Evolutionary conservation across 1,140 invertebrate species (phyloP), one percentile per base, ranked within the genome.

Genomic region (Ectropis grisescens): DNA sequence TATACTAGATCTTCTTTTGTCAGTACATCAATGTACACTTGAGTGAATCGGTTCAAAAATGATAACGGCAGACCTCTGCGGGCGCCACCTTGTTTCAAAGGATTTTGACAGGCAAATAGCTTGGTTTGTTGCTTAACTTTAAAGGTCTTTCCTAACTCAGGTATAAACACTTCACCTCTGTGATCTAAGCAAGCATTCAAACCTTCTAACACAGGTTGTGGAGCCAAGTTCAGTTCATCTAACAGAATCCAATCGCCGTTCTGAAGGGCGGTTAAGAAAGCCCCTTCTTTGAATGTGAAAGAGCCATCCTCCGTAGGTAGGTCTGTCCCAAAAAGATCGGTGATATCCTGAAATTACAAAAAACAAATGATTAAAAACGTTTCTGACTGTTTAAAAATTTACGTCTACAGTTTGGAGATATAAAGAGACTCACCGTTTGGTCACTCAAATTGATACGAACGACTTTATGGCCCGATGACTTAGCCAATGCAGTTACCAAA

Each of bases 161-260:
- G 95, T 34, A 99, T 93, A 64, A 90, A 99, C 9, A 99, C 88
- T 82, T 98, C 96, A 2, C 94, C 95, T 57, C 98, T 85, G 71
- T 99, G 98, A 86, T 99, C 98, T 9, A 99, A 86, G 70, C 97
- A 98, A 1, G 98, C 97, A 80, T 99, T 99, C 1, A 99, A 84
- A 15, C 97, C 97, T 86, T 99, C 98, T 0, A 99, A 82, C 2
- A 99, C 97, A 0, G 97, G 95, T 76, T 99, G 98, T 0, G 97
- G 98, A 0, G 98, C 98, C 37, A 99, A 84, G 86, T 99, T 99
- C 33, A 99, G 83, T 84, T 99, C 98, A 78, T 99, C 98, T n/a
- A 99, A 82, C 9, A 99, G 84, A 53, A 99, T 93, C 98, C 98
- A 99, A 54, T 95, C 87, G 1, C 95, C 94, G 29, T 90, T 85